Evolutionary conservation across 30 jellyfish, hydroid and myxozoan species (phyloP), one percentile per base, ranked within the genome.

Genomic region (Chrysaora quinquecirrha): DNA sequence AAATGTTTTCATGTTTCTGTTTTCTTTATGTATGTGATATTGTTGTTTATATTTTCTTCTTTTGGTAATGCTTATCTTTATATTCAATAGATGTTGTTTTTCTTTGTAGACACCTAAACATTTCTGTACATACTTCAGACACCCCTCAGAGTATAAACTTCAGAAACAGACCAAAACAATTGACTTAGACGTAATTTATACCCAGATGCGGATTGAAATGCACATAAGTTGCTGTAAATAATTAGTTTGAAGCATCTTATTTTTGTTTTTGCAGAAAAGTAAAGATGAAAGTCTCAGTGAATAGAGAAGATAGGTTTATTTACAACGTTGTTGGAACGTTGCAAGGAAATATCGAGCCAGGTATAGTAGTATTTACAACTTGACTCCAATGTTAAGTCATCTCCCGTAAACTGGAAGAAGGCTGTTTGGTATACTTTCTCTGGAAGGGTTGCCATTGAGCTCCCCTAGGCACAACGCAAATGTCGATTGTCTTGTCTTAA

Each of bases 321-420:
- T 76, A 91, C 78, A 91, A 91, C 73, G 98, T 91, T 20, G 74
- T 91, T 31, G 98, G 96, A 29, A 73, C 87, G 27, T 9, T 91
- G 18, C 79, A 78, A 49, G 98, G 98, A 31, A 64, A 48, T 12
- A 79, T 85, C 19, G 98, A 91, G 66, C 98, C 98, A 71, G 98
- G 98, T 85, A 16, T 38, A 14, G 6, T 38, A 3, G 54, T 38
- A 38, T 38, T 14, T n/a, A n/a, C n/a, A n/a, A n/a, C n/a, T n/a
- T n/a, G n/a, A n/a, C n/a, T n/a, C n/a, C n/a, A n/a, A n/a, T n/a
- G n/a, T n/a, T n/a, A n/a, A n/a, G n/a, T n/a, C n/a, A n/a, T n/a
- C n/a, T n/a, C n/a, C n/a, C n/a, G n/a, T n/a, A n/a, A n/a, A n/a
- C n/a, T n/a, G n/a, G n/a, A n/a, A n/a, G n/a, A n/a, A n/a, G n/a